Base-by-base conservation (phyloP, 92 coral and sea anemone genomes). In the Meandrina meandrites region DNA sequence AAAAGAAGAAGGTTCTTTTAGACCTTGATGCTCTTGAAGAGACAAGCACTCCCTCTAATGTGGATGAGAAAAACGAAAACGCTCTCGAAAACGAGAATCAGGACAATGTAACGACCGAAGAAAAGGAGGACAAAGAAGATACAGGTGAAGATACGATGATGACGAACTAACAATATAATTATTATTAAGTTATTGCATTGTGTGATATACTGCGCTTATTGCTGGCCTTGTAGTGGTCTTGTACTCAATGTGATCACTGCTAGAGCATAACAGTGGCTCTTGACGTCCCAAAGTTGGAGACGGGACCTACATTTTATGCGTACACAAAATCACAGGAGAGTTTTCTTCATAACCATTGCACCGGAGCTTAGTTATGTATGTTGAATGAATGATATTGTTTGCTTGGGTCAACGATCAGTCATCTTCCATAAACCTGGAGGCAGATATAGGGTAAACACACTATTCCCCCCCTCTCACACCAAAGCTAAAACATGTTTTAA, bases 1-100 rank as follows among this genome's bases (percentile, higher is more conserved):
- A 97, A 83, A 97, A 97, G 89, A 90, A 90, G 94, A 95, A 87
- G 92, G 70, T 89, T 36, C 93, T 91, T 14, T 81, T 97, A 40
- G 99, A 95, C 90, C 91, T 91, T 54, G 98, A 93, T 75, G 98
- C 90, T 45, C 58, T 91, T 4, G 99, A 95, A 30, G 94, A 94
- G 34, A 37, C 95, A 22, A 74, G 16, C 10, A 51, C 81, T 53
- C 87, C 89, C 34, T 91, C 93, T 19, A 91, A 86, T 37, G 82
- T 30, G 31, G 98, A 91, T 1, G 91, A 81, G 60, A 87, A 88
- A 72, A 58, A 60, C 18, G 91, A 95, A 24, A 92, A 91, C 37
- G 79, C 83, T 72, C 68, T 94, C 1, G 93, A 94, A 74, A 72
- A 75, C 56, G 94, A 81, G n/a, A 93, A 87, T 84, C 84, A 89